A percentile compares a stretch with the other conserved stretches of the same genome.
Conservation (phyloP, 2,113 vertebrate genomes). For the Setophaga kirtlandii region DNA sequence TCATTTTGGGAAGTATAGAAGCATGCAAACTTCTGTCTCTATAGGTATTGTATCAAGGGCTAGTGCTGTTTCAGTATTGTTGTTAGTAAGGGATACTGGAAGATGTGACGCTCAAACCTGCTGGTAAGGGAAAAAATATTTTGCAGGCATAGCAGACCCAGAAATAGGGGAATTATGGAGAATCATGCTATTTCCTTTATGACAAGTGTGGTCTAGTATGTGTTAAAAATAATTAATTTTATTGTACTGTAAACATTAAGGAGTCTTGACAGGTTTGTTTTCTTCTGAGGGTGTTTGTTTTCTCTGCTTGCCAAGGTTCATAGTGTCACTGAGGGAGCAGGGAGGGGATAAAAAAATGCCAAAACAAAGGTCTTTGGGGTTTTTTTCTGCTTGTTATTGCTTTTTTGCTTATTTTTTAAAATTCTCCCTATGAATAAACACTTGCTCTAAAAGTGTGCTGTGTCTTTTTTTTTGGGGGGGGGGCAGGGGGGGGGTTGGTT, state of each 20-base stretch:
- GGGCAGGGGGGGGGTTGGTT: fast-evolving
- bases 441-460: neutral
- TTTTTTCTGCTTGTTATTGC: neutral
- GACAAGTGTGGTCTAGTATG: neutral
- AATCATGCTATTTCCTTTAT: neutral
- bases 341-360: fast-evolving
- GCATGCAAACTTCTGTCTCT: neutral
- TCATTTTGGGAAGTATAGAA: neutral
- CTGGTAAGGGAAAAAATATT: neutral
- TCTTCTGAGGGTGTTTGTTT: neutral
- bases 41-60: neutral
- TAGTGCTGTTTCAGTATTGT: neutral
- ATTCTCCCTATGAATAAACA: neutral
- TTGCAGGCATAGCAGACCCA: neutral
- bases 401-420: neutral
- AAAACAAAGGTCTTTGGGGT: neutral
- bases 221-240: neutral
- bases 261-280: neutral
- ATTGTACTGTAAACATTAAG: neutral
- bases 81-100: neutral
- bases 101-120: neutral
- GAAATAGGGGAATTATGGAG: neutral
- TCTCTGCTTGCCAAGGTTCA: neutral
- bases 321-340: neutral
- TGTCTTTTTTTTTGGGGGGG: fast-evolving